Conservation (phyloP, 2,113 vertebrate species). For the Orientallactaga bullata region DNA sequence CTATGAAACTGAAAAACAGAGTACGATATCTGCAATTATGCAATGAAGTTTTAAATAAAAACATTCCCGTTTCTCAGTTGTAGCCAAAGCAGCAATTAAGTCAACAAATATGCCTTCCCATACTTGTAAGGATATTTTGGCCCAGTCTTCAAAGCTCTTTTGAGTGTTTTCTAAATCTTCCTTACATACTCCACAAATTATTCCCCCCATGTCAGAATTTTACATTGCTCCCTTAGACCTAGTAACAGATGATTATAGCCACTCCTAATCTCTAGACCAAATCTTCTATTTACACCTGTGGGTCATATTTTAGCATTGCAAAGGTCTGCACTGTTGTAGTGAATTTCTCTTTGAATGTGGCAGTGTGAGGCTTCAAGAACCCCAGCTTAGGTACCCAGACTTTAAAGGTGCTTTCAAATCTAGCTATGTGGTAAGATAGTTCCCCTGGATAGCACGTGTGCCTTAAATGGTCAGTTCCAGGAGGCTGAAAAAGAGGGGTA, state of each 20-base stretch:
- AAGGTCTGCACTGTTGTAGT: neutral
- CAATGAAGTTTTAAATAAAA: neutral
- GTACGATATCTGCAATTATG: neutral
- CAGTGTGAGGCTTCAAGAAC: neutral
- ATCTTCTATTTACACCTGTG: constrained; percentile 35
- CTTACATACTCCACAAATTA: neutral
- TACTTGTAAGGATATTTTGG: neutral
- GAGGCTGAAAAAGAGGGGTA: neutral
- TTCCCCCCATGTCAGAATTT: neutral
- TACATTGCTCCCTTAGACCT: constrained; percentile 20
- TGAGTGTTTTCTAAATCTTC: neutral
- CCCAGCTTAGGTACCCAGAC: neutral
- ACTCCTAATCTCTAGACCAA: neutral
- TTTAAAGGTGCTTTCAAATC: neutral
- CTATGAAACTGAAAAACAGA: constrained; percentile 4
- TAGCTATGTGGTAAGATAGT: neutral
- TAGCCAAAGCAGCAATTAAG: neutral
- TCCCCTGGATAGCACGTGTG: neutral
- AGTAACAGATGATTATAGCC: neutral
- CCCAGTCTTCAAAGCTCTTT: neutral
- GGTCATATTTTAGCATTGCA: neutral
- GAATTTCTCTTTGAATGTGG: neutral
- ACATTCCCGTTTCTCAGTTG: neutral
- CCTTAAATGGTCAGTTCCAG: neutral
- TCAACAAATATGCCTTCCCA: neutral